Percentiles rank a stretch among this genome's conserved stretches.
phyloP scores from a whole-genome alignment of 1,140 invertebrate species.

The Hypothenemus hampei region DNA sequence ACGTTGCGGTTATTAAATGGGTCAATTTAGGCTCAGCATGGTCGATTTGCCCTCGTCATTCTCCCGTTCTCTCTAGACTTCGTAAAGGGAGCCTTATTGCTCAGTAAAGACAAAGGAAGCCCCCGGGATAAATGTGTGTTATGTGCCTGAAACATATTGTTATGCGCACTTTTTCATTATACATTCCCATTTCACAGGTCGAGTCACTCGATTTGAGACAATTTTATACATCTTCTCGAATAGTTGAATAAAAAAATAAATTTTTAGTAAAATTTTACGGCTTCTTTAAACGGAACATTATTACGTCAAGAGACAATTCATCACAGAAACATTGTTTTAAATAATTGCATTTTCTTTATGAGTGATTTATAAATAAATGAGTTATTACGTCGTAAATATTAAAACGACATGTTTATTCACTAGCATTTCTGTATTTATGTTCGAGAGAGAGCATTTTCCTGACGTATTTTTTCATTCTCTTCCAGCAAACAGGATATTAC shows the following conservation, averaged over 20 bases:
- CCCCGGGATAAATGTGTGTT: constrained; percentile 41
- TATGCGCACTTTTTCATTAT: constrained; percentile 43
- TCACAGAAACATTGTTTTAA: constrained; percentile 40
- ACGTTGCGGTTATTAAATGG: constrained; percentile 47
- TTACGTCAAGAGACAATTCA: constrained; percentile 11
- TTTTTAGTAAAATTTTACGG: too few relatives aligned
- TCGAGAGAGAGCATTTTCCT: too few relatives aligned
- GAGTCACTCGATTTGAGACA: neutral
- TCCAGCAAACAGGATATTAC: constrained; percentile 11
- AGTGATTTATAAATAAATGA: constrained; percentile 36
- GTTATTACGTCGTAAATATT: constrained; percentile 36
- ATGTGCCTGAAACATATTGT: constrained; percentile 43
- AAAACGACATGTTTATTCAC: constrained; percentile 31
- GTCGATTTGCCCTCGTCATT: constrained; percentile 38
- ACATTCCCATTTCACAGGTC: constrained; percentile 35
- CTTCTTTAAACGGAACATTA: constrained; percentile 7
- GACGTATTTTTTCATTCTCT: too few relatives aligned
- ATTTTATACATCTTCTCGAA: too few relatives aligned
- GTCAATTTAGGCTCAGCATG: constrained; percentile 45
- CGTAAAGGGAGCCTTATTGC: constrained; percentile 43
- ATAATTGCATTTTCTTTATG: constrained; percentile 34
- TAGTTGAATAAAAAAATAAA: too few relatives aligned
- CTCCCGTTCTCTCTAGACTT: constrained; percentile 36
- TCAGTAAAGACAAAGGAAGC: constrained; percentile 42
- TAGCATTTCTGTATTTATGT: constrained; percentile 30